Evolutionary conservation across 30 jellyfish, hydroid and myxozoan genomes (phyloP).

Genomic region (Rhopilema esculentum): DNA sequence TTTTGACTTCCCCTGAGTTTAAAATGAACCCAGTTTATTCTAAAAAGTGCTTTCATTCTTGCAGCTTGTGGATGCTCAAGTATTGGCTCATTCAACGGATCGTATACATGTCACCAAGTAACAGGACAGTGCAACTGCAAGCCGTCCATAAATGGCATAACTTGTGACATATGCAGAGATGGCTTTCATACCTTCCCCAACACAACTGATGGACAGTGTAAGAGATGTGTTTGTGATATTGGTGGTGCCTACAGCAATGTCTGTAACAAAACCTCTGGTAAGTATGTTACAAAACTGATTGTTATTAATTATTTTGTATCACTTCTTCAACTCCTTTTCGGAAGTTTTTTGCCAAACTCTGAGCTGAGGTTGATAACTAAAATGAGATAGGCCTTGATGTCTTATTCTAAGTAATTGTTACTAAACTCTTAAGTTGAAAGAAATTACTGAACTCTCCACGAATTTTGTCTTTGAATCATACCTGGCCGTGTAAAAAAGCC

Average conservation of each 20-base stretch:
- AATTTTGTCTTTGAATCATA: too few species aligned
- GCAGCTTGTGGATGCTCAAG: conserved; percentile 79
- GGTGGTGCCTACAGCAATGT: conserved; percentile 78
- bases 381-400: neutral
- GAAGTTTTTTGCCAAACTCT: neutral
- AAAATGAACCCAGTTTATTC: neutral
- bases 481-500: too few species aligned
- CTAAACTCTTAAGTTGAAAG: too few species aligned
- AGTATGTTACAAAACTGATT: neutral
- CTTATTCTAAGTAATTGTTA: too few species aligned
- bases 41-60: neutral
- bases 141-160: conserved; percentile 44
- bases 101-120: conserved; percentile 67
- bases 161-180: conserved; percentile 61
- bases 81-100: conserved; percentile 54
- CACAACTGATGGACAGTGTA: conserved; percentile 65
- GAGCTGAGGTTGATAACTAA: neutral
- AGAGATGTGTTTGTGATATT: conserved; percentile 56
- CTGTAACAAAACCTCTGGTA: conserved; percentile 75
- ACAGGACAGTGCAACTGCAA: conserved; percentile 84
- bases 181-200: conserved; percentile 82
- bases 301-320: too few species aligned
- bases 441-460: too few species aligned
- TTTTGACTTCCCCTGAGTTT: neutral
- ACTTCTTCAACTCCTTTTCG: neutral